A percentile compares a stretch with the other conserved stretches of the same genome.
Evolutionary conservation across 1,140 invertebrate species (phyloP).

Genomic region (Asbolus verrucosus): DNA sequence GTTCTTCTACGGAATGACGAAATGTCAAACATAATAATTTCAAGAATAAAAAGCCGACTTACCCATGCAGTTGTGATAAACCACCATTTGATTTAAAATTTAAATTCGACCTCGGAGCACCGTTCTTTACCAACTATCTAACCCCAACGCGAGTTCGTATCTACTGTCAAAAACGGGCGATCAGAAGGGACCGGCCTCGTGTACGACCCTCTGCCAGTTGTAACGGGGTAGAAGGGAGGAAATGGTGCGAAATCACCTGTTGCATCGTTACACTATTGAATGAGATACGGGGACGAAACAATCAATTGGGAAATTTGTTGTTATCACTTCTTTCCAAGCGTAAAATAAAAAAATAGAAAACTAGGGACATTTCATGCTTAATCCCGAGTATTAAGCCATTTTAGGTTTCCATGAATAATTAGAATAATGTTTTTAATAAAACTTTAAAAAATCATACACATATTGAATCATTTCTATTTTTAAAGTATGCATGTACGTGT

Average conservation of each 20-base stretch:
- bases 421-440: no score
- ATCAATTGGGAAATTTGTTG: constrained; percentile 38
- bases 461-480: no score
- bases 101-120: constrained; percentile 9
- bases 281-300: constrained; percentile 38
- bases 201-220: constrained; percentile 39
- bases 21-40: not conserved
- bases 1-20: no score
- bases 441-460: no score
- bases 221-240: constrained; percentile 39
- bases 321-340: constrained; percentile 14
- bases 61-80: constrained; percentile 14
- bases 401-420: no score
- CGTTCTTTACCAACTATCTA: constrained; percentile 34
- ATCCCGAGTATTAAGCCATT: no score
- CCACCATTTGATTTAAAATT: not conserved
- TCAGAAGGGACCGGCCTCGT: constrained; percentile 40
- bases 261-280: constrained; percentile 36
- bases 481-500: no score
- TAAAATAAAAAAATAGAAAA: not conserved
- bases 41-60: not conserved
- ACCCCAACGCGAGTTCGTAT: constrained; percentile 18
- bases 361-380: no score
- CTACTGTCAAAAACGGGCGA: constrained; percentile 36
- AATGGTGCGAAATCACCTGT: constrained; percentile 45